These are phyloP conservation scores for Mellilla xanthometata DNA, from an alignment of 2,888 invertebrate genomes.

Conservation along the genomic window DNA sequence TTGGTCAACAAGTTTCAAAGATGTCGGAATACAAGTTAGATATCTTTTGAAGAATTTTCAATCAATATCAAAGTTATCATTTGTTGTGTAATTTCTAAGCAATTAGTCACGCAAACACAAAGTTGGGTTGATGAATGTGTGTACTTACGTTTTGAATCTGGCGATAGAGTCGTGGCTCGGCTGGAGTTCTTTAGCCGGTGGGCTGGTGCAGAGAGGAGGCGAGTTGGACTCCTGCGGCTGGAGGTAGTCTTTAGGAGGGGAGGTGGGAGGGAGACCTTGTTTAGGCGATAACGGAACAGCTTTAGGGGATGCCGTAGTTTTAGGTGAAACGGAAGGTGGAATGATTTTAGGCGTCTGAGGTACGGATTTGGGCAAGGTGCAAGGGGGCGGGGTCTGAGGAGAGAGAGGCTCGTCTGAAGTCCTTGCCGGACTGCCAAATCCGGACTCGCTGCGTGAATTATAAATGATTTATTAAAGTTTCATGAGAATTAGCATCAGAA, in stretches of 20 bases:
- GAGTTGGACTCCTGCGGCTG: constrained; percentile 55
- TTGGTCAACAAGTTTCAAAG: constrained; percentile 7
- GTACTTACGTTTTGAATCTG: constrained; percentile 75
- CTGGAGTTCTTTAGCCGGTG: constrained; percentile 61
- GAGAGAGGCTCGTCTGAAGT: constrained; percentile 68
- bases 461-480: constrained; percentile 13
- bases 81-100: background rate
- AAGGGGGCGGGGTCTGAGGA: constrained; percentile 64
- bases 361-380: constrained; percentile 30
- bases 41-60: background rate
- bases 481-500: constrained; percentile 10
- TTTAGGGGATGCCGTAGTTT: constrained; percentile 38
- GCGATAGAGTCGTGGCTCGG: constrained; percentile 68
- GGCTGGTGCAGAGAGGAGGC: constrained; percentile 71
- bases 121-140: constrained; percentile 4
- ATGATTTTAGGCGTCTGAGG: constrained; percentile 27
- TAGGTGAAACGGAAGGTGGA: constrained; percentile 35
- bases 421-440: constrained; percentile 68
- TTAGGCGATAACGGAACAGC: constrained; percentile 12
- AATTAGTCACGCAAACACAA: constrained; percentile 32
- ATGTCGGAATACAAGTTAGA: background rate
- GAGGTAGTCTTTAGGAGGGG: constrained; percentile 37
- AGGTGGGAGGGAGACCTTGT: constrained; percentile 36
- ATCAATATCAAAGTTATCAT: constrained; percentile 23
- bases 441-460: constrained; percentile 62